Conservation (phyloP, 2,113 vertebrate genomes). For the Ascaphus truei region DNA sequence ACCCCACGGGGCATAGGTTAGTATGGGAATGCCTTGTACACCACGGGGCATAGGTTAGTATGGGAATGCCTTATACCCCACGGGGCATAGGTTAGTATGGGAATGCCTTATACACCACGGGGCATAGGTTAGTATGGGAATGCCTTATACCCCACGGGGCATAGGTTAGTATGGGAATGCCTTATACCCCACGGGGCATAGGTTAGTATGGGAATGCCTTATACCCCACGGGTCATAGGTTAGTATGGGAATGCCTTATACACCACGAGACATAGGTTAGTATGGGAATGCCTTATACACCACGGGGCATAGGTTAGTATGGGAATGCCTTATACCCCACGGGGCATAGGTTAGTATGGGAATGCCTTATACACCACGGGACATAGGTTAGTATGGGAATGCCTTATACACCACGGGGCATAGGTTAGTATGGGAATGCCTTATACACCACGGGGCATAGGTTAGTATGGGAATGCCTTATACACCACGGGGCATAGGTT, state of each 20-base stretch:
- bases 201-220: slow-evolving; percentile 26
- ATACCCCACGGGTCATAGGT: slow-evolving; percentile 31
- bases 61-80: slow-evolving; percentile 24
- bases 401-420: slow-evolving; percentile 26
- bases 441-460: slow-evolving; percentile 30
- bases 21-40: slow-evolving; percentile 23
- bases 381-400: slow-evolving; percentile 31
- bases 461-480: slow-evolving; percentile 25
- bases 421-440: slow-evolving; percentile 29
- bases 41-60: slow-evolving; percentile 33
- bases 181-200: slow-evolving; percentile 28
- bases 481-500: slow-evolving; percentile 34
- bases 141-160: slow-evolving; percentile 26
- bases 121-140: slow-evolving; percentile 31
- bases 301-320: slow-evolving; percentile 32
- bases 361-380: slow-evolving; percentile 27
- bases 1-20: slow-evolving; percentile 33
- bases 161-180: slow-evolving; percentile 30
- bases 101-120: slow-evolving; percentile 25
- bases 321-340: slow-evolving; percentile 23
- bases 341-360: slow-evolving; percentile 31
- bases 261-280: slow-evolving; percentile 33
- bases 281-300: slow-evolving; percentile 23
- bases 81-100: slow-evolving; percentile 31
- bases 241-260: slow-evolving; percentile 25